Conservation (phyloP, 2,888 invertebrate species). For the Labia minor region DNA sequence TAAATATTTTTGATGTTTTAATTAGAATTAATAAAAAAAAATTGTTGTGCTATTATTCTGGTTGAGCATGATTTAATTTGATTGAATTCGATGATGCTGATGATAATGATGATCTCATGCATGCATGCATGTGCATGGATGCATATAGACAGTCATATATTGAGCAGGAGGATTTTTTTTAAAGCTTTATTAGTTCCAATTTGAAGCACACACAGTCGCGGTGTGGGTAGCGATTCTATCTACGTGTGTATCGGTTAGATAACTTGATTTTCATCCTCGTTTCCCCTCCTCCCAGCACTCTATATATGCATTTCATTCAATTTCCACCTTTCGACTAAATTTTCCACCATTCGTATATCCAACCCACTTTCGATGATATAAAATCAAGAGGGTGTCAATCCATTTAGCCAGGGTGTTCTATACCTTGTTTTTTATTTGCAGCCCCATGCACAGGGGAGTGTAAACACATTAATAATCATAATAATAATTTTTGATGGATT, state of each 20-base stretch:
- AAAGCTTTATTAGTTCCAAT: slow-evolving; percentile 13
- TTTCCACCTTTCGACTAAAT: slow-evolving; percentile 13
- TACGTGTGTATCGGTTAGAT: not conserved
- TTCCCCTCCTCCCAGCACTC: not conserved
- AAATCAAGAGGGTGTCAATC: not conserved
- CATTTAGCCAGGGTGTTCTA: too few species aligned
- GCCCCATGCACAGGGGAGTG: too few species aligned
- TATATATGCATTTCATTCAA: slow-evolving; percentile 13
- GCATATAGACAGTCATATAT: not conserved
- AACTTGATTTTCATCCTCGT: not conserved
- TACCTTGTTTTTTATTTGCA: too few species aligned
- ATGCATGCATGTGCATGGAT: slow-evolving; percentile 2
- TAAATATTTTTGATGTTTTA: too few species aligned
- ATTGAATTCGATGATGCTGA: slow-evolving; percentile 13
- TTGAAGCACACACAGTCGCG: not conserved
- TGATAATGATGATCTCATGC: slow-evolving; percentile 3
- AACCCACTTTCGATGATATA: not conserved
- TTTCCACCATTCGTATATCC: not conserved
- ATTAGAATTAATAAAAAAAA: not conserved
- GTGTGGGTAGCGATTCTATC: not conserved
- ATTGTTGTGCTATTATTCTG: not conserved
- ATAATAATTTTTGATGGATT: too few species aligned
- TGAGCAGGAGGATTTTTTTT: not conserved
- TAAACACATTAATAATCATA: too few species aligned
- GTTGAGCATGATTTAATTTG: slow-evolving; percentile 4